Evolutionary conservation across 2,113 vertebrate species (phyloP), one percentile per base, ranked within the genome.

Genomic region (Hippoglossus stenolepis): DNA sequence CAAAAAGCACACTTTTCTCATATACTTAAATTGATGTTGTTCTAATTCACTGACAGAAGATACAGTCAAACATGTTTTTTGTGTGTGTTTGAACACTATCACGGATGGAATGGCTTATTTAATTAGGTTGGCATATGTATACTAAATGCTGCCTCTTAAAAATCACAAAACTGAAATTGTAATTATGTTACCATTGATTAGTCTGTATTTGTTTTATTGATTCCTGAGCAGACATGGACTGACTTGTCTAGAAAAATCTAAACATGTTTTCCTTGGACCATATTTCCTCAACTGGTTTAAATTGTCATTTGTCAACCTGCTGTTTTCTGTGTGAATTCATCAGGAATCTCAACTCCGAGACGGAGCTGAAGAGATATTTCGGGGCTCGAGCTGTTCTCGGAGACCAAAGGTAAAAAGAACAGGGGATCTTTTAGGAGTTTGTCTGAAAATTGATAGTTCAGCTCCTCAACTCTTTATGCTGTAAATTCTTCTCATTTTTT

Each of bases 271-370:
- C 18, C 15, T 21, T 20, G 0, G 2, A 61, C 18, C 56, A n/a
- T 13, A 18, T 70, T 74, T 75, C 4, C 17, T 17, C 40, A 21
- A 3, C 12, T 23, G 11, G 9, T 47, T 17, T 2, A 26, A 5
- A n/a, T 17, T 49, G 11, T 57, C 11, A 7, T 13, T 12, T 43
- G 9, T 18, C 20, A 53, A 1, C 10, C 14, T n/a, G 1, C 61
- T 2, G 2, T 43, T 35, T 81, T 65, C 12, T 88, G 2, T 75
- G 17, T 59, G 31, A 38, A 26, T 61, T 72, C 9, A 56, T 68
- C 70, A 99, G 98, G 84, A 98, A 99, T 92, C 89, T 99, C 91
- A 99, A 99, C 89, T 95, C 97, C 69, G 98, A 99, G 84, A 99
- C 96, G 0, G 98, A 99, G 89, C 88, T 99, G 85, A 99, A 98